Evolutionary conservation across 1,140 invertebrate genomes (phyloP).

Genomic region (Dermatophagoides farinae): DNA sequence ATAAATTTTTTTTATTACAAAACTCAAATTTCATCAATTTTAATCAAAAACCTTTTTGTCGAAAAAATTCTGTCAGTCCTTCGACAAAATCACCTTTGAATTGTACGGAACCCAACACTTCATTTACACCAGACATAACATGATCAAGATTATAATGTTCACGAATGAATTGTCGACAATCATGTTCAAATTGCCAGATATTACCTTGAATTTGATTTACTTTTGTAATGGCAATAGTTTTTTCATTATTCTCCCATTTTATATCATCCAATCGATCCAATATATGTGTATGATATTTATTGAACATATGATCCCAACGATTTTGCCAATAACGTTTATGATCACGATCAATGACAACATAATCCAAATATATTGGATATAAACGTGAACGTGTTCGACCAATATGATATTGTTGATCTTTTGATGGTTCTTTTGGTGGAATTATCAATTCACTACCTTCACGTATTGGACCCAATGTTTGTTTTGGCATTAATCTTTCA

Average conservation of each 20-base stretch:
- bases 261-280: constrained; percentile 9
- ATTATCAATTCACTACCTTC: constrained; percentile 5
- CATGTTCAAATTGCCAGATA: constrained; percentile 19
- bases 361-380: constrained; percentile 19
- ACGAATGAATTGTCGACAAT: constrained; percentile 12
- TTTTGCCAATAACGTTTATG: constrained; percentile 1
- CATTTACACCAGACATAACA: constrained; percentile 15
- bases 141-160: background rate
- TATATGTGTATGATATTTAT: constrained; percentile 3
- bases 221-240: constrained; percentile 15
- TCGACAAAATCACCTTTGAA: constrained; percentile 16
- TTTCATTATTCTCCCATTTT: constrained; percentile 6
- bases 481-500: constrained; percentile 16
- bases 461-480: constrained; percentile 5
- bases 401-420: constrained; percentile 16
- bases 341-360: constrained; percentile 1
- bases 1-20: too few relatives aligned
- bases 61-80: background rate
- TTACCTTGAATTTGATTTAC: constrained; percentile 19
- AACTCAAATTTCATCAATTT: background rate
- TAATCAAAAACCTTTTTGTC: background rate
- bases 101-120: constrained; percentile 16
- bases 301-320: constrained; percentile 9
- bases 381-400: constrained; percentile 18
- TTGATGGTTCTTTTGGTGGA: constrained; percentile 14